Conservation (phyloP, 2,797 vertebrate genomes). For the Parotocinclus haroldoi region DNA sequence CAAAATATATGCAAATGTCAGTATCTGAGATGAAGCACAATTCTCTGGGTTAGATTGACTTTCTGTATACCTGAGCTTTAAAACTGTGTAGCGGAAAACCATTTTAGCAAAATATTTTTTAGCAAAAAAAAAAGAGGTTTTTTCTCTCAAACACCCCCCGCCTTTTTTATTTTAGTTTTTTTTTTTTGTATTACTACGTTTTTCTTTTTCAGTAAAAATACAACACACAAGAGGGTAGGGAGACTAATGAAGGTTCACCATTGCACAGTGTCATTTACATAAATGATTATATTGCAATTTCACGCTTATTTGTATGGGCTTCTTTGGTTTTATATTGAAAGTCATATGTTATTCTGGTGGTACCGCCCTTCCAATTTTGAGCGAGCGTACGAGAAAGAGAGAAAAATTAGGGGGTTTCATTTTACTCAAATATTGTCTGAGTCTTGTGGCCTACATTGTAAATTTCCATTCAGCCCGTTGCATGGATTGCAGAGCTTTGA, state of each 20-base stretch:
- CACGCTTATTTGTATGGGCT: slow-evolving; percentile 61
- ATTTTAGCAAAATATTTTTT: slow-evolving; percentile 52
- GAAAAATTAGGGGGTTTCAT: slow-evolving; percentile 44
- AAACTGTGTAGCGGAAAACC: slow-evolving; percentile 41
- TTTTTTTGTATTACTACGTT: slow-evolving; percentile 52
- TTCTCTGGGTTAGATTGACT: slow-evolving; percentile 4
- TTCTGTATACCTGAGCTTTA: slow-evolving; percentile 38
- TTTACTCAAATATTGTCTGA: slow-evolving; percentile 29
- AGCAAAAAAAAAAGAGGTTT: slow-evolving; percentile 48
- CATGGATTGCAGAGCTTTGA: slow-evolving; percentile 35
- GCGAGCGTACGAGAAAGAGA: slow-evolving; percentile 29
- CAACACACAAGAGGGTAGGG: slow-evolving; percentile 41
- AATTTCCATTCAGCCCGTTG: slow-evolving; percentile 32
- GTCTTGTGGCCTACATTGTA: slow-evolving; percentile 37
- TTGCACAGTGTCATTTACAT: slow-evolving; percentile 58
- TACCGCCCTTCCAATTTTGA: slow-evolving; percentile 50
- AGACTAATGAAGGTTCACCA: slow-evolving; percentile 56
- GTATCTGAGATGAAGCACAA: too few relatives aligned
- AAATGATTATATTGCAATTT: slow-evolving; percentile 66
- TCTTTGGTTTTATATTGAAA: slow-evolving; percentile 58
- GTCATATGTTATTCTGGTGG: slow-evolving; percentile 58
- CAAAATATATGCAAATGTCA: too few relatives aligned
- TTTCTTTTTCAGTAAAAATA: slow-evolving; percentile 46
- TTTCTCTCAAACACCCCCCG: too few relatives aligned
- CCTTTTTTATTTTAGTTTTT: slow-evolving; percentile 41